Percentiles rank a stretch among this genome's conserved stretches.
Evolutionary conservation across 2,797 vertebrate genomes (phyloP).

Genomic region (Myotis findleyi): DNA sequence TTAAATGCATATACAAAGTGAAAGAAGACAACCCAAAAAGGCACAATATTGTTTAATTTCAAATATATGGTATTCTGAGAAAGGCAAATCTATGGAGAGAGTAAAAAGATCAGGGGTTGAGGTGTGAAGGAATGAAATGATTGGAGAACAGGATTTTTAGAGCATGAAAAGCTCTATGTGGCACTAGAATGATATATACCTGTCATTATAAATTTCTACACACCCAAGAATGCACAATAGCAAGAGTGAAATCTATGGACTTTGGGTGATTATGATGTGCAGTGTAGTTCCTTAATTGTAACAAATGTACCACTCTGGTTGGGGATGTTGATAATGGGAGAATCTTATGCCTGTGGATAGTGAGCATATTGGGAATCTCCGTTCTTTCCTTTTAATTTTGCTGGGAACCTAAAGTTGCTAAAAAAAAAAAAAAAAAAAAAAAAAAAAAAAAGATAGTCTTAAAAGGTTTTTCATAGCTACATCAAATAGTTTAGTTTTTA

Average conservation of each 20-base stretch:
- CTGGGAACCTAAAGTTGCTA: background rate
- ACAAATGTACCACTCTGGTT: background rate
- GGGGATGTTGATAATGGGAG: background rate
- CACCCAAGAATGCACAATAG: background rate
- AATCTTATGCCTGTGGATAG: background rate
- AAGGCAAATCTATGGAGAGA: background rate
- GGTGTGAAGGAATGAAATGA: background rate
- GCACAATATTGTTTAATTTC: background rate
- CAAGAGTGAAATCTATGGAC: background rate
- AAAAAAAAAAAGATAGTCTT: background rate
- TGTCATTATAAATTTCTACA: background rate
- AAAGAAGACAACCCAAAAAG: background rate
- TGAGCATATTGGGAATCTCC: background rate
- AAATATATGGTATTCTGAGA: background rate
- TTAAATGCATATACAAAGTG: background rate
- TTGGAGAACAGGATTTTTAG: background rate
- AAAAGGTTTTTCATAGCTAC: background rate
- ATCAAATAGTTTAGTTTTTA: background rate
- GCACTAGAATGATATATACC: background rate
- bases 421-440: background rate
- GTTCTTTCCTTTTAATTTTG: background rate
- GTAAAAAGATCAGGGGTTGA: background rate
- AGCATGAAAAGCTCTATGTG: background rate
- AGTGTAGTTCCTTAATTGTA: background rate
- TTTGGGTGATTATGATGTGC: background rate